These are phyloP conservation scores for Selenia dentaria DNA, from an alignment of 2,888 invertebrate genomes.

Conservation along the genomic window DNA sequence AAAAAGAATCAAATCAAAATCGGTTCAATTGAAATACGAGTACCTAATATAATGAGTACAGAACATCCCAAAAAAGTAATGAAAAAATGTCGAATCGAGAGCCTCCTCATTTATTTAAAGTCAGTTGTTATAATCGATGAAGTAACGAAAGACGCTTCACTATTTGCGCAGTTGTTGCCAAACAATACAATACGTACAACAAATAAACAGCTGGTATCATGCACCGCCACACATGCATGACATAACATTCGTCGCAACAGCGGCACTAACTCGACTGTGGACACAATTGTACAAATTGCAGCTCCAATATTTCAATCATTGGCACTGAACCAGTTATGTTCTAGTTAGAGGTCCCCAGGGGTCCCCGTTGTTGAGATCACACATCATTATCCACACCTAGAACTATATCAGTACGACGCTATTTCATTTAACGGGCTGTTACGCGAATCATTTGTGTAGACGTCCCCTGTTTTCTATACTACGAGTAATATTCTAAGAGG, in stretches of 20 bases:
- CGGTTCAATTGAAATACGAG: too few relatives aligned
- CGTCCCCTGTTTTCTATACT: too few relatives aligned
- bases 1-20: too few relatives aligned
- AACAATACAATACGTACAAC: not conserved
- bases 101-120: too few relatives aligned
- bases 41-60: too few relatives aligned
- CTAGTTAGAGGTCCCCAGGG: constrained; percentile 4
- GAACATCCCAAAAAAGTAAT: too few relatives aligned
- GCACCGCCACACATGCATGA: constrained; percentile 3
- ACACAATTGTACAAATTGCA: constrained; percentile 1
- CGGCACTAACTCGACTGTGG: not conserved
- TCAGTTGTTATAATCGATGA: too few relatives aligned
- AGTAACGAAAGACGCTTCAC: not conserved
- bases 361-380: constrained; percentile 1
- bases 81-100: too few relatives aligned
- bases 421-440: not conserved
- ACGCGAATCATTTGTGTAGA: too few relatives aligned
- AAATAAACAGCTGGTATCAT: constrained; percentile 1
- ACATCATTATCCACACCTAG: not conserved
- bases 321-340: constrained; percentile 3
- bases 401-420: not conserved
- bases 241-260: constrained; percentile 7
- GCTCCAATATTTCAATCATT: constrained; percentile 9
- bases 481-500: too few relatives aligned
- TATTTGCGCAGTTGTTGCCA: not conserved